Evolutionary conservation across 2,113 vertebrate species (phyloP), one percentile per base, ranked within the genome.

Genomic region (Sterrhoptilus dennistouni): DNA sequence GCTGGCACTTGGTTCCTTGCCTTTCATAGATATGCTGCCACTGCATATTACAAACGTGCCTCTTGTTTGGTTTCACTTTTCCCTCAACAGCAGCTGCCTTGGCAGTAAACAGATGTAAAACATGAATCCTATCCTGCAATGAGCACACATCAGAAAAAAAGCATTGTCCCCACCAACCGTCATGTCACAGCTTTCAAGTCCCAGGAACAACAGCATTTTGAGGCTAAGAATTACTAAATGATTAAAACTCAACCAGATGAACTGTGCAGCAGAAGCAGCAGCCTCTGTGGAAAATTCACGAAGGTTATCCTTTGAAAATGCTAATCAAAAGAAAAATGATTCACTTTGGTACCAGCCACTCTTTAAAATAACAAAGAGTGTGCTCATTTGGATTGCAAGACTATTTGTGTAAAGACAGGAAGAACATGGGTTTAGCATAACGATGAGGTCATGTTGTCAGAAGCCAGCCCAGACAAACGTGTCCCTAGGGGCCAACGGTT

Each of bases 301-400:
- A 90, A 89, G 77, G 94, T 96, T 97, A 94, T 65, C 87, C 93
- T 97, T 95, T 97, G 94, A 87, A 96, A 96, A 91, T 47, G 82
- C 28, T 92, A 93, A 87, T 78, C 85, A 87, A 88, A 89, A 93
- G 91, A 85, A 97, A 96, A 95, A 93, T 89, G 14, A 95, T 88
- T 79, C 0, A 36, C 78, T 95, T 93, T 96, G 77, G 66, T 94
- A 92, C 79, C 87, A 95, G 84, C 82, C 81, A 74, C 33, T 93
- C 50, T 96, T 90, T 89, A 94, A 94, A 96, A 92, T 80, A 95
- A 93, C 94, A 91, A 92, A 96, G 89, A 94, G 50, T 6, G 28
- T 71, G 80, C 74, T 95, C 86, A 69, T 87, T 86, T 80, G 69
- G 65, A 66, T 72, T 82, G 83, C 90, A 83, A 38, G 64, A 71